A percentile compares a stretch with the other conserved stretches of the same genome.
Conservation (phyloP, 2,113 vertebrate genomes). For the Perca flavescens region DNA sequence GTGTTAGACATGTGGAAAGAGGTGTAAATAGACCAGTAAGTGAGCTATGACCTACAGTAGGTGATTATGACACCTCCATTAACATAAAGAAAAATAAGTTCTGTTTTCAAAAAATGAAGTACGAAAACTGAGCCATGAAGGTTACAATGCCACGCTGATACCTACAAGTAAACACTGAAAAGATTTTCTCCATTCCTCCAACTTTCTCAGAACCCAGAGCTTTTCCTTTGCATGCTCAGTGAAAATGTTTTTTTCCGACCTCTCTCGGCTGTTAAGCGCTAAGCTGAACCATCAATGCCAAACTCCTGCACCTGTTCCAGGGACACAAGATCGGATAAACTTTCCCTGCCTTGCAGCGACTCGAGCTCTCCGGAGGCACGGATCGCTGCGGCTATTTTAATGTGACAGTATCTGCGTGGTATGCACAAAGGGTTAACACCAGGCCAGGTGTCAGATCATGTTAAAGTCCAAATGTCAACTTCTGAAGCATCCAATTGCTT, state of each 20-base stretch:
- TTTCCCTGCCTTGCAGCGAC: conserved; percentile 49
- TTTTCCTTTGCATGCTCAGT: conserved; percentile 11
- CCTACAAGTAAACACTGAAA: neutral
- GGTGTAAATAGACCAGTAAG: neutral
- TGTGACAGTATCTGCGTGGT: conserved; percentile 67
- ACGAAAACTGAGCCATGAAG: neutral
- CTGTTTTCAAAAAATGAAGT: neutral
- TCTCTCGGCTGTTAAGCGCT: conserved; percentile 25
- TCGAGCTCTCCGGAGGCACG: conserved; percentile 38
- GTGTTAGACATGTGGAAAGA: neutral
- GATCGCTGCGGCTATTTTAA: conserved; percentile 72
- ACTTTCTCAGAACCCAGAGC: conserved; percentile 14
- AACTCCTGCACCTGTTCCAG: conserved; percentile 79
- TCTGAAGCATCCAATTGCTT: conserved; percentile 24
- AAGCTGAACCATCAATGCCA: conserved; percentile 50
- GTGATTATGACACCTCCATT: neutral
- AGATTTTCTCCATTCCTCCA: neutral
- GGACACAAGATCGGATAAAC: conserved; percentile 68
- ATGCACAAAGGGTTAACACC: conserved; percentile 66
- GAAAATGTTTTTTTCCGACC: conserved; percentile 19
- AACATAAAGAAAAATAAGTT: neutral
- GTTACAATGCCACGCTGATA: neutral
- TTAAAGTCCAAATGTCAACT: conserved; percentile 54
- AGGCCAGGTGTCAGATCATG: conserved; percentile 49
- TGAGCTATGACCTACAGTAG: neutral